Evolutionary conservation across 64 coral and sea anemone species (phyloP), one percentile per base, ranked within the genome.

Genomic region (Dendronephthya gigantea): DNA sequence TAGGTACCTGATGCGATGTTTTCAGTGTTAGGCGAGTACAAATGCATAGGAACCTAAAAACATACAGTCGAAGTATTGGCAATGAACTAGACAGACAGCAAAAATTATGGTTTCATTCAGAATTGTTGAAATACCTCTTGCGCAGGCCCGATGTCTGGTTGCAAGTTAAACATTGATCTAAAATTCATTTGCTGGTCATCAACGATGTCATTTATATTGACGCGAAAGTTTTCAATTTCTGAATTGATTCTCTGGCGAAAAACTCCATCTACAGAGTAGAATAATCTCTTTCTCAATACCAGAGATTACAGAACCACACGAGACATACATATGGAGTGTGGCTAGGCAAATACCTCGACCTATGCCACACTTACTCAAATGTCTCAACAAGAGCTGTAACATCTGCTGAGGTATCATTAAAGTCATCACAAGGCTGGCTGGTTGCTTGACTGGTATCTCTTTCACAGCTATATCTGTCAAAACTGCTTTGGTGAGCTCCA

Each of bases 131-230:
- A 36, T 35, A 79, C 72, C 36, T 79, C 72, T 79, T 79, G 72
- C 9, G 72, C 30, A 36, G 72, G 72, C 6, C 37, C 36, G 32
- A 79, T 15, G 36, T 79, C 32, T 33, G 34, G 31, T 39, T 79
- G 72, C 0, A 79, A 33, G 29, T 29, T 29, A 79, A 79, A 79
- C 72, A 79, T 79, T 36, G 72, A 36, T 35, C 28, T 29, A 79
- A 36, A 79, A 34, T 79, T 79, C 30, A 79, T 79, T 79, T 79
- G 72, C 29, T 79, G 72, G 32, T 79, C 72, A 79, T 39, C 36
- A 79, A 79, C 72, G 36, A 79, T 79, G 25, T 79, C 72, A 79
- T 79, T 79, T 2, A 79, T 35, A 79, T 19, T 79, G 32, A 79
- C 36, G 15, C 36, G 30, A 79, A 79, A 79, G 36, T 79, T 79